Base-by-base conservation (phyloP, 2,797 vertebrate genomes). In the Gymnocypris eckloni region DNA sequence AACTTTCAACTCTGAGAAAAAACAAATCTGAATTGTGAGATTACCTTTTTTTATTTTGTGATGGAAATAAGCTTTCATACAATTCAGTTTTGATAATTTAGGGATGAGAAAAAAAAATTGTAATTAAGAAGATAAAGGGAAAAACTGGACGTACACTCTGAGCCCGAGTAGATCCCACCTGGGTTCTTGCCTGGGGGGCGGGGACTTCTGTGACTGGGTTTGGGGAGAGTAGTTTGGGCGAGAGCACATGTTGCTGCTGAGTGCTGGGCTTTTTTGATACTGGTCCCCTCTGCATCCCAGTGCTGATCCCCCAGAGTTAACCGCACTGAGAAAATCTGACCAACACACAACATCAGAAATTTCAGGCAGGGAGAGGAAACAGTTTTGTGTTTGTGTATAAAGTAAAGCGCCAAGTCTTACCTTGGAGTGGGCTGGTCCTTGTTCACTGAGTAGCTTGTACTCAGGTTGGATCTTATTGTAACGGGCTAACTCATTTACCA, bases 401-500 rank as follows among this genome's bases (percentile, higher is more conserved):
- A 48, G 22, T 2, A 45, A 72, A 67, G 13, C 3, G 4, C 0
- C 2, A 11, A 13, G 43, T 2, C 18, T 78, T 93, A 98, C 97
- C 97, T 99, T 98, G 54, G 96, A 98, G 93, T 99, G 97, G 95
- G 97, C 97, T 92, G 97, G 97, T 90, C 97, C 97, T 94, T 97
- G 95, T 94, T 99, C 97, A 95, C 95, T 96, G 89, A 99, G 93
- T 90, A 99, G 96, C 92, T 99, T 98, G 94, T 97, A 98, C 91
- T 98, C 96, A 2, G 97, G 97, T 91, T 98, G 97, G 91, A 98
- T 96, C 95, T 98, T 99, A 94, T 97, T 98, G 95, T 98, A 99
- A 96, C 96, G 97, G 95, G 97, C 97, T 96, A 98, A 97, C 96
- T 99, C 97, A 97, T 98, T 99, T 96, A 98, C 97, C 95, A 99